Base-by-base conservation (phyloP, 2,888 invertebrate genomes). In the Erebia aethiops region DNA sequence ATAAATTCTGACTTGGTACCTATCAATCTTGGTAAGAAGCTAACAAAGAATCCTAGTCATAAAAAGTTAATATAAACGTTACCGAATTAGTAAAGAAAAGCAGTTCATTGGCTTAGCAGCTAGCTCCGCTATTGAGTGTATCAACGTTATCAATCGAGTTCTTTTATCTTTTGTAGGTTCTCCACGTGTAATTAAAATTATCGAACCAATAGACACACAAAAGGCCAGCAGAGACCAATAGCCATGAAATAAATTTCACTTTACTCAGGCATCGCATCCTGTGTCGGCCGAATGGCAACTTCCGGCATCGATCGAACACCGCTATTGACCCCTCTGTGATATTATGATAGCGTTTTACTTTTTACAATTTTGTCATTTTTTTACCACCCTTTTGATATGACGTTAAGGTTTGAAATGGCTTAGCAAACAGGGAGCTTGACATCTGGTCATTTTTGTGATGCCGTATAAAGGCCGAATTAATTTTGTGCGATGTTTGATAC, bases 251-350 rank as follows among this genome's bases (percentile, higher is more conserved):
- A 72, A 77, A 80, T 80, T 79, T 80, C 76, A 81, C 78, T 78
- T 75, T 73, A 72, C 75, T 72, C 71, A 73, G 74, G 67, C 76
- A 71, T 70, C 74, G 69, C 70, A 72, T 76, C 76, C 76, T 70
- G 74, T 72, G 70, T 68, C 82, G 77, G 80, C 79, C 78, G 81
- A 80, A 80, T 77, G 81, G 76, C 64, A 69, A 80, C 79, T 87
- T 88, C 89, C 87, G 85, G 83, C 77, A 87, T 89, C 87, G 89
- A 89, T 87, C 86, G 84, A 83, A 86, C 83, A 85, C 84, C 80
- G 84, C 83, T 86, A 86, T 88, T 88, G 88, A 87, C 87, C 87
- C 85, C 79, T 77, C 80, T 75, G 85, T 82, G 83, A 81, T 85
- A 81, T 82, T 81, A 81, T 77, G 76, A 82, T 80, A 80, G 81